Conservation (phyloP, 2,797 vertebrate genomes). For the Benthosema pterotum region DNA sequence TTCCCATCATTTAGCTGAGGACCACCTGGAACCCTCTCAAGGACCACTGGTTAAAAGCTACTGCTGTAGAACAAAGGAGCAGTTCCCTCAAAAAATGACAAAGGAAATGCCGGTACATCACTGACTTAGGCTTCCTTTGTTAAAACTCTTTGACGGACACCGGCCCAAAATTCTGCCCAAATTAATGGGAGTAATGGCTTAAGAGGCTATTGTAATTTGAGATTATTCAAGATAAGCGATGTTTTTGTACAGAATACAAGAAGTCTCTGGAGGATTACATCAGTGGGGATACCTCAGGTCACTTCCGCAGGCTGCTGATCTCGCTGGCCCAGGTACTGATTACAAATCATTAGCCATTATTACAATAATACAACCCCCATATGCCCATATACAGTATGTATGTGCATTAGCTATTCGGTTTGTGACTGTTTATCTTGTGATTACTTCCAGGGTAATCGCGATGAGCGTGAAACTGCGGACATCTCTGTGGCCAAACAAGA, state of each 20-base stretch:
- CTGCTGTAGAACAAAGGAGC: too few species aligned
- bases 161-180: too few species aligned
- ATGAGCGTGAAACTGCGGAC: constrained; percentile 89
- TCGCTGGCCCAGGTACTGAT: constrained; percentile 90
- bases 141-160: too few species aligned
- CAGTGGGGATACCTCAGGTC: constrained; percentile 93
- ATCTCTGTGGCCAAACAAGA: constrained; percentile 91
- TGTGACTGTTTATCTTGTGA: not conserved
- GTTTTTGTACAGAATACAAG: constrained; percentile 84
- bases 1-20: too few species aligned
- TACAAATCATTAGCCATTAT: not conserved
- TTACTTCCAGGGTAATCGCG: constrained; percentile 88
- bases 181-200: too few species aligned
- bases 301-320: constrained; percentile 93
- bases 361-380: not conserved
- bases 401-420: not conserved
- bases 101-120: too few species aligned
- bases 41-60: too few species aligned
- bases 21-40: too few species aligned
- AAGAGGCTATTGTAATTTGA: not conserved
- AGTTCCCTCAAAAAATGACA: too few species aligned
- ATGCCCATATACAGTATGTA: not conserved
- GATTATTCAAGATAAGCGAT: not conserved
- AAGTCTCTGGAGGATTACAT: constrained; percentile 93
- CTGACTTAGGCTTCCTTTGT: too few species aligned